Evolutionary conservation across 2,888 invertebrate species (phyloP), one percentile per base, ranked within the genome.

Genomic region (Neria commutata): DNA sequence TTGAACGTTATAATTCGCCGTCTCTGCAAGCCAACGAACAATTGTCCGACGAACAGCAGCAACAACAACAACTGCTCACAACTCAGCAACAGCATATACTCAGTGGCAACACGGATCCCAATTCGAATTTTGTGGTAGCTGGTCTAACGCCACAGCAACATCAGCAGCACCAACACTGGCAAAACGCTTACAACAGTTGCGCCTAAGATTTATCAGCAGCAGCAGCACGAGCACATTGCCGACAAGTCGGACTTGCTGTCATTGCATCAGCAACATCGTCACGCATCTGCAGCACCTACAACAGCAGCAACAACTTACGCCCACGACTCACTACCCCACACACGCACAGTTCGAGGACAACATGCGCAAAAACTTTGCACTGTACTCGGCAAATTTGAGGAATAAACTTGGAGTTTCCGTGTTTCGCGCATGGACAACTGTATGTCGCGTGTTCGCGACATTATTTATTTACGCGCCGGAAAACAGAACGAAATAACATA

Each of bases 341-440:
- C 21, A 55, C 14, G 37, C 54, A 14, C 67, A 67, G 29, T 46
- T 57, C 14, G 23, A 21, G 6, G 66, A 68, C 61, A 67, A 68
- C 56, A 79, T 80, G 79, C 72, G 79, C 19, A 80, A 74, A 54
- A 79, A 74, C 60, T 72, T 80, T 55, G 64, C 76, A 14, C 51
- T 78, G 0, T 80, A 79, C 55, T 65, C 72, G 49, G 61, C 71
- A n/a, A 68, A 72, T 56, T n/a, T n/a, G n/a, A n/a, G n/a, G n/a
- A n/a, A n/a, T n/a, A n/a, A n/a, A n/a, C n/a, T n/a, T n/a, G n/a
- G n/a, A n/a, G n/a, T n/a, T n/a, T n/a, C n/a, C n/a, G n/a, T n/a
- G n/a, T n/a, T n/a, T n/a, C n/a, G n/a, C n/a, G n/a, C n/a, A n/a
- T n/a, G n/a, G n/a, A n/a, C n/a, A n/a, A n/a, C n/a, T n/a, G n/a